Percentiles rank a stretch among this genome's conserved stretches.
Evolutionary conservation across 1,140 invertebrate species (phyloP).

Genomic region (Procambarus clarkii): DNA sequence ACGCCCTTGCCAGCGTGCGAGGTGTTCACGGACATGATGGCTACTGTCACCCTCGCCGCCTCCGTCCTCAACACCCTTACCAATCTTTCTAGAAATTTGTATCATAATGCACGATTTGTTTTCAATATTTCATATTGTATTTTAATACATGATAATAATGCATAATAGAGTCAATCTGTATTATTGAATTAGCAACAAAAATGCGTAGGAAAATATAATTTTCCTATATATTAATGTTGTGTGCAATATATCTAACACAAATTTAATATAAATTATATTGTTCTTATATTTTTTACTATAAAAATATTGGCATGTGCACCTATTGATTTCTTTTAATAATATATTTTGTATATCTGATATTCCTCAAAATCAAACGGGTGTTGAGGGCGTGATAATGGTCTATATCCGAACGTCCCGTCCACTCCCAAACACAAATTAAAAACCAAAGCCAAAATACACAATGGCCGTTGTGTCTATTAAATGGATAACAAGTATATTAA

Average conservation of each 20-base stretch:
- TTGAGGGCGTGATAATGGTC: neutral
- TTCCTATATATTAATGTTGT: neutral
- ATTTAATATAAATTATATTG: no score
- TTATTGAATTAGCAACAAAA: neutral
- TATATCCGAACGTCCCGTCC: neutral
- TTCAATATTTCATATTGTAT: neutral
- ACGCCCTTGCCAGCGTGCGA: slow-evolving; percentile 94
- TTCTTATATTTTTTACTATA: no score
- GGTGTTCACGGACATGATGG: slow-evolving; percentile 91
- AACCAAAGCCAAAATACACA: neutral
- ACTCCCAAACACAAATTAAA: neutral
- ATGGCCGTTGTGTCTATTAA: neutral
- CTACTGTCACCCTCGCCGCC: neutral
- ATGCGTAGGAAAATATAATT: neutral
- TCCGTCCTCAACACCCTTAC: neutral
- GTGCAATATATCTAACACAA: no score
- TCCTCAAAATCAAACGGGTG: neutral
- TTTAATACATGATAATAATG: neutral
- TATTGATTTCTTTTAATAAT: neutral
- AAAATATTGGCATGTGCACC: neutral
- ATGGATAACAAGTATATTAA: no score
- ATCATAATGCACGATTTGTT: neutral
- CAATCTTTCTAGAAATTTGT: neutral
- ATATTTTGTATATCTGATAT: neutral
- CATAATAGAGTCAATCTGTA: neutral